Percentiles rank a stretch among this genome's conserved stretches.
Evolutionary conservation across 2,797 vertebrate species (phyloP).

Genomic region (Uromys caudimaculatus): DNA sequence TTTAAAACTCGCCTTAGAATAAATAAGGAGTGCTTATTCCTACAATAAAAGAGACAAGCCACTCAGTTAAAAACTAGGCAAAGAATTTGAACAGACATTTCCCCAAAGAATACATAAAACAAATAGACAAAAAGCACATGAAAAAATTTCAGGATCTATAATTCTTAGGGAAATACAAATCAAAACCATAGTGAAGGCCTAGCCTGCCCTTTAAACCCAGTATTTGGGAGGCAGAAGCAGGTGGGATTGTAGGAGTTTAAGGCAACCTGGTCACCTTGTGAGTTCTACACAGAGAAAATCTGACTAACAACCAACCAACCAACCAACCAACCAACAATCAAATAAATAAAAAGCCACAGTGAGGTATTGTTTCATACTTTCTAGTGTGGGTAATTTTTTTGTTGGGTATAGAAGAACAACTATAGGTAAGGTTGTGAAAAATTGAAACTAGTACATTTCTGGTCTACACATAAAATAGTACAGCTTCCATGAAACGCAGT

Average conservation of each 20-base stretch:
- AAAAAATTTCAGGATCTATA: conserved; percentile 23
- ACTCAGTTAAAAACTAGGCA: neutral
- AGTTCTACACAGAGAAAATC: neutral
- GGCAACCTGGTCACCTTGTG: neutral
- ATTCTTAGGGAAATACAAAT: conserved; percentile 32
- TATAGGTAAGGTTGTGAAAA: neutral
- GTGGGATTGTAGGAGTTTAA: neutral
- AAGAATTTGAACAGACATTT: conserved; percentile 32
- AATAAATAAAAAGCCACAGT: neutral
- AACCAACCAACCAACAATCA: neutral
- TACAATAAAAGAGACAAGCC: neutral
- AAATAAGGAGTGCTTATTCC: neutral
- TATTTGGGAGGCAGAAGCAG: neutral
- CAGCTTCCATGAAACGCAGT: neutral
- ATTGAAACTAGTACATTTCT: neutral
- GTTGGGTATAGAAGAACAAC: neutral
- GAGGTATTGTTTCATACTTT: neutral
- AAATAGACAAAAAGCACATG: conserved; percentile 32
- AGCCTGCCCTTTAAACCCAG: neutral
- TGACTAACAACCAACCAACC: neutral
- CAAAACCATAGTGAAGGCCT: neutral
- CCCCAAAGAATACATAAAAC: conserved; percentile 11
- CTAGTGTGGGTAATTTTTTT: neutral
- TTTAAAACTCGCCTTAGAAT: conserved; percentile 11
- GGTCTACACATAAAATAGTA: neutral